Conservation (phyloP, 2,888 invertebrate genomes). For the Amphipyra tragopoginis region DNA sequence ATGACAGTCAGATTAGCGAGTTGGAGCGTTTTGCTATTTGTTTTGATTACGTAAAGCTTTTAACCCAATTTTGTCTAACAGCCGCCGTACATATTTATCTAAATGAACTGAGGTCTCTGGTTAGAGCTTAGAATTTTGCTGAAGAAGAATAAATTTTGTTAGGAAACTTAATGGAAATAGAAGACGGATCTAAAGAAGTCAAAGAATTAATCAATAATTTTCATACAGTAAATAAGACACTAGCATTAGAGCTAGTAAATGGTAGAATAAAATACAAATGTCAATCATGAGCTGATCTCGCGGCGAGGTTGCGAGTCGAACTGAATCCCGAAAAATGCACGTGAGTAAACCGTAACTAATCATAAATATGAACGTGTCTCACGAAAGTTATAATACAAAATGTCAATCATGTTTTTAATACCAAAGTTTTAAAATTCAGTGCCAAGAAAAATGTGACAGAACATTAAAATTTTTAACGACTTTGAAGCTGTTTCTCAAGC, state of each 20-base stretch:
- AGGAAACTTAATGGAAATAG: no score
- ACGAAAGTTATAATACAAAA: no score
- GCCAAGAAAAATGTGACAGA: not conserved
- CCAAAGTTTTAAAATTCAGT: not conserved
- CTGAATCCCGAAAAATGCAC: no score
- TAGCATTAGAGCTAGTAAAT: not conserved
- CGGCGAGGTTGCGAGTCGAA: no score
- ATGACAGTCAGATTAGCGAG: constrained; percentile 59
- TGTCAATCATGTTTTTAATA: no score
- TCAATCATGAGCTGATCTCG: no score
- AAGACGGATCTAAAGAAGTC: no score
- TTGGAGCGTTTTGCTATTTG: constrained; percentile 38
- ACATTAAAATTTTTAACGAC: not conserved
- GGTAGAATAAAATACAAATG: no score
- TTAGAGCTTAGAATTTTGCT: not conserved
- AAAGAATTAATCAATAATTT: no score
- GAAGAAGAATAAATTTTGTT: no score
- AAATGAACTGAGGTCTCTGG: constrained; percentile 3
- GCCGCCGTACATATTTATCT: constrained; percentile 3
- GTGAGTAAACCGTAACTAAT: no score
- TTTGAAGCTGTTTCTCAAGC: not conserved
- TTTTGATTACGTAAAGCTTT: constrained; percentile 54
- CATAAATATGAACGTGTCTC: no score
- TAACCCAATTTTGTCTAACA: constrained; percentile 25
- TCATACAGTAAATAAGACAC: not conserved